Conservation (phyloP, 2,888 invertebrate species). For the Bombylius discolor region DNA sequence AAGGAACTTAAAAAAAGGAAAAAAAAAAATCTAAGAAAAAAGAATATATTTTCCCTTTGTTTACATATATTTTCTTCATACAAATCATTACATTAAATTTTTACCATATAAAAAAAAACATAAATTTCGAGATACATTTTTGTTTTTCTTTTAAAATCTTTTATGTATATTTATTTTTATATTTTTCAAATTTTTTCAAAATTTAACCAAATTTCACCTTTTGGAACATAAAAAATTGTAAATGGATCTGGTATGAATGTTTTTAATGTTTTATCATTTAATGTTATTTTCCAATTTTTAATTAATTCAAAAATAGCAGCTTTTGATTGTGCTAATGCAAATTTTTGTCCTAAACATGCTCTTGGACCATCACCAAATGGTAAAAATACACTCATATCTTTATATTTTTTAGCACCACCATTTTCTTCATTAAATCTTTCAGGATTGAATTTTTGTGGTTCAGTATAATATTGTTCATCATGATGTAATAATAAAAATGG, state of each 20-base stretch:
- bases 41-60: no score
- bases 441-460: conserved; percentile 41
- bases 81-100: no score
- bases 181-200: conserved; percentile 12
- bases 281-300: conserved; percentile 19
- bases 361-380: conserved; percentile 36
- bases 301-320: conserved; percentile 25
- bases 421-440: conserved; percentile 37
- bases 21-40: no score
- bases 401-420: conserved; percentile 19
- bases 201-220: conserved; percentile 30
- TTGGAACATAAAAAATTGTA: conserved; percentile 23
- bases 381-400: conserved; percentile 24
- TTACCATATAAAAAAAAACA: no score
- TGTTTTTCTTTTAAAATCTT: no score
- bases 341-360: conserved; percentile 29
- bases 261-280: conserved; percentile 20
- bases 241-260: conserved; percentile 22
- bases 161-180: no score
- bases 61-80: no score
- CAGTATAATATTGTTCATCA: conserved; percentile 37
- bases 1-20: no score
- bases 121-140: no score
- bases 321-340: conserved; percentile 26
- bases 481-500: conserved; percentile 30